Conservation (phyloP, 2,113 vertebrate species). For the Climacteris rufus region DNA sequence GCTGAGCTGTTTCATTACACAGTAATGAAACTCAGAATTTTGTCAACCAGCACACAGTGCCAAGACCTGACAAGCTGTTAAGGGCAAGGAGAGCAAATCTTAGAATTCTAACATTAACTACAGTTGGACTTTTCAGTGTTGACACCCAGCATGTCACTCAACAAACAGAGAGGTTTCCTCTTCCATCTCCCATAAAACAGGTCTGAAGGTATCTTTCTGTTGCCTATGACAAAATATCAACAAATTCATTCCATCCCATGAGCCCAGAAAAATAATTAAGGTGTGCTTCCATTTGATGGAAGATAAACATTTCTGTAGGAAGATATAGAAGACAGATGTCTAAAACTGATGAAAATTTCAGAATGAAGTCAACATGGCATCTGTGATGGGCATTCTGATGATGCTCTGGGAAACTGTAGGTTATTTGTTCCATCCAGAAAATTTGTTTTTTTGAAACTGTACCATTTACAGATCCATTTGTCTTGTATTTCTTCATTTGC, state of each 20-base stretch:
- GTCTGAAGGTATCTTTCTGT: background rate
- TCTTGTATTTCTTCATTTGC: background rate
- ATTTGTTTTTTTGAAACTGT: background rate
- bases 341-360: background rate
- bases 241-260: background rate
- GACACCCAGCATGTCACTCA: fast-evolving
- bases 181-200: background rate
- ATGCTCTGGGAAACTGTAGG: background rate
- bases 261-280: background rate
- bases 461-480: background rate
- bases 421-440: background rate
- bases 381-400: background rate
- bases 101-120: background rate
- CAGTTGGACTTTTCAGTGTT: fast-evolving
- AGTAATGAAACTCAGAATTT: slow-evolving; percentile 55
- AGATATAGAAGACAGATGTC: background rate
- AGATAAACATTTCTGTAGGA: background rate
- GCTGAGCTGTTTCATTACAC: slow-evolving; percentile 42
- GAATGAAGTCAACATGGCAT: background rate
- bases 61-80: slow-evolving; percentile 3
- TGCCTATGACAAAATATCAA: background rate
- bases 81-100: background rate
- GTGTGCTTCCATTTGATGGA: background rate
- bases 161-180: fast-evolving
- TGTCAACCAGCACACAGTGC: background rate